Evolutionary conservation across 2,888 invertebrate genomes (phyloP).

Genomic region (Hanleya hanleyi): DNA sequence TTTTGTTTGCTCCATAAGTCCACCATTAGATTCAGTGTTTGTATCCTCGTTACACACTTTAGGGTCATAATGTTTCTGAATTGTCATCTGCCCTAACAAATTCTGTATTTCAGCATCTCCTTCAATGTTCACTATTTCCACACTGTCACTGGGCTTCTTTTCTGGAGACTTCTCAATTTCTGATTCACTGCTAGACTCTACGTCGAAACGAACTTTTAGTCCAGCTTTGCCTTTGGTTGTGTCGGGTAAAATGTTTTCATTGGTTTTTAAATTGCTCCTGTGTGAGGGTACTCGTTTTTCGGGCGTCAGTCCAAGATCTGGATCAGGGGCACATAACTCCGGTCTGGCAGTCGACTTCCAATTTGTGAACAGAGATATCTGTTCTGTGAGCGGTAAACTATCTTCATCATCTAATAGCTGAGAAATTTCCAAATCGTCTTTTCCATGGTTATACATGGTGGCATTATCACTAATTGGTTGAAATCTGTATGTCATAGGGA

Average conservation of each 20-base stretch:
- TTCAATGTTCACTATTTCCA: neutral
- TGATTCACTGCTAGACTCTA: conserved; percentile 32
- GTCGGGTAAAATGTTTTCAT: too few species aligned
- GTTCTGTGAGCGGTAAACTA: too few species aligned
- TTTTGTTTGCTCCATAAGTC: neutral
- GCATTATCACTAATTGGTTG: too few species aligned
- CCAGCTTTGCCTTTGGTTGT: conserved; percentile 23
- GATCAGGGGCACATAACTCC: conserved; percentile 37
- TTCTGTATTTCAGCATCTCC: neutral
- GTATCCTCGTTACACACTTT: neutral
- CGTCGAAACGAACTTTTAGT: conserved; percentile 51
- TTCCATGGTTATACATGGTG: neutral
- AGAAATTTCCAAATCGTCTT: neutral
- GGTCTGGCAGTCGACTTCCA: neutral
- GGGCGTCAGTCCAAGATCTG: conserved; percentile 55
- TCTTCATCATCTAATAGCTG: neutral
- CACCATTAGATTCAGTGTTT: neutral
- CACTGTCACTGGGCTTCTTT: neutral
- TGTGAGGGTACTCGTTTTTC: conserved; percentile 36
- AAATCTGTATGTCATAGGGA: too few species aligned
- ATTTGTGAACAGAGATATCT: too few species aligned
- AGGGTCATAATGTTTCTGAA: too few species aligned
- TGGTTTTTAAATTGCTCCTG: conserved; percentile 19
- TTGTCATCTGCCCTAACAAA: neutral
- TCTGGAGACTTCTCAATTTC: neutral